These are phyloP conservation scores for Manis crassicaudata DNA, from an alignment of 2,797 vertebrate species.

Conservation along the genomic window DNA sequence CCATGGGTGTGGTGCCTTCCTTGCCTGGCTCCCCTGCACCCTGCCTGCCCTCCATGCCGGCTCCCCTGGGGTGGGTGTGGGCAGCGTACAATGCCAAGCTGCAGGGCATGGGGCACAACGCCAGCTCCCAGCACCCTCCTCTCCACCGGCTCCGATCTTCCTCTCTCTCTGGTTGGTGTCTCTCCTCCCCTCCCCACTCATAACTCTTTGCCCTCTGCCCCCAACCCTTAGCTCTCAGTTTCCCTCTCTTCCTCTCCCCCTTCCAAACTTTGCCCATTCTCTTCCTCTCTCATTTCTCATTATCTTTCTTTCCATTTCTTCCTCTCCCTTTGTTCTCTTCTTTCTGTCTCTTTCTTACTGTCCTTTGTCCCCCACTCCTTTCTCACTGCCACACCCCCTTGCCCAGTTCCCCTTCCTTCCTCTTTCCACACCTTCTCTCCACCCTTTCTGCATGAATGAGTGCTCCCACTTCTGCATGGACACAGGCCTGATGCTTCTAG, in stretches of 20 bases:
- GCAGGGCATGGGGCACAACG: slow-evolving; percentile 83
- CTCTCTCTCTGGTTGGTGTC: slow-evolving; percentile 93
- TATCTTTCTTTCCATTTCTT: background rate
- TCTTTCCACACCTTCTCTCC: too few relatives aligned
- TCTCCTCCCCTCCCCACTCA: background rate
- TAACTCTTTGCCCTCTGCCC: background rate
- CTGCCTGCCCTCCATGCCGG: slow-evolving; percentile 64
- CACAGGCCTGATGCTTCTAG: slow-evolving; percentile 21
- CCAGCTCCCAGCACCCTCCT: slow-evolving; percentile 85
- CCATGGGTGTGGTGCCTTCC: slow-evolving; percentile 70
- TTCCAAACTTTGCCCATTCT: background rate
- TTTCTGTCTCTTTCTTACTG: background rate
- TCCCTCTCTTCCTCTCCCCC: background rate
- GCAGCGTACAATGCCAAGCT: slow-evolving; percentile 89
- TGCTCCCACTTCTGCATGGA: slow-evolving; percentile 56
- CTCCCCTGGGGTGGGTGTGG: slow-evolving; percentile 69
- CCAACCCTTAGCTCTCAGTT: background rate
- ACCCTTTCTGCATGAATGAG: slow-evolving; percentile 44
- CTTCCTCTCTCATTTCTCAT: background rate
- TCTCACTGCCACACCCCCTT: background rate
- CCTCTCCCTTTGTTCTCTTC: background rate
- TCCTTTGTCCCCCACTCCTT: too few relatives aligned
- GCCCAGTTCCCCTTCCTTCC: too few relatives aligned
- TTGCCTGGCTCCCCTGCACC: background rate
- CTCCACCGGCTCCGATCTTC: slow-evolving; percentile 92